Percentiles rank a stretch among this genome's conserved stretches.
Evolutionary conservation across 2,797 vertebrate genomes (phyloP).

Genomic region (Esox masquinongy): DNA sequence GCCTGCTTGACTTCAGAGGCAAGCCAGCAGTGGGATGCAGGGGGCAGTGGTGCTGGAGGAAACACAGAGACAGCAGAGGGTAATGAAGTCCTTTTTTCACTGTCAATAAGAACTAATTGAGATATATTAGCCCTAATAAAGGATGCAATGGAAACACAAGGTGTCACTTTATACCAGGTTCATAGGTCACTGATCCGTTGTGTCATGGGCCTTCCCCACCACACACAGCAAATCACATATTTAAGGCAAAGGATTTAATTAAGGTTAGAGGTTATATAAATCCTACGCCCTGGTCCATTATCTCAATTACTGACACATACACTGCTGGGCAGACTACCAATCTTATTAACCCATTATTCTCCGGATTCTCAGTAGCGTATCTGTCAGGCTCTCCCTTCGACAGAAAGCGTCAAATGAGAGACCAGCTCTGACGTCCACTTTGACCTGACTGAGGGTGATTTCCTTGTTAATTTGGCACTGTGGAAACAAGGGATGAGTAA

Average conservation of each 20-base stretch:
- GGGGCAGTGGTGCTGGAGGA: not conserved
- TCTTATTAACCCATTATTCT: conserved; percentile 84
- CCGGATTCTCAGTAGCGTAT: conserved; percentile 7
- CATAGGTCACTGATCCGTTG: conserved; percentile 76
- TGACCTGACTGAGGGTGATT: conserved; percentile 42
- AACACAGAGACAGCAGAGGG: not conserved
- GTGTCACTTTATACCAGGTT: conserved; percentile 78
- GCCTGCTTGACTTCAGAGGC: no score
- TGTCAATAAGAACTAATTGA: conserved; percentile 49
- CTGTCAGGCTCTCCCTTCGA: not conserved
- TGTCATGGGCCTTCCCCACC: conserved; percentile 75
- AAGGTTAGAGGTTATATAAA: conserved; percentile 52
- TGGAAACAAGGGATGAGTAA: conserved; percentile 35
- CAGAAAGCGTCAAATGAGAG: not conserved
- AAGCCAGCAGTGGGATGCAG: no score
- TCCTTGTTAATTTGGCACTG: conserved; percentile 38
- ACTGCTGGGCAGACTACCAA: conserved; percentile 80
- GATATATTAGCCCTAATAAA: conserved; percentile 55
- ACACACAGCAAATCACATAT: conserved; percentile 83
- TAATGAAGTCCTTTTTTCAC: not conserved
- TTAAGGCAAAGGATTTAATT: conserved; percentile 70
- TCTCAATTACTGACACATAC: conserved; percentile 69
- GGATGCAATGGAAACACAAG: conserved; percentile 44
- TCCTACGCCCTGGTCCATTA: conserved; percentile 51
- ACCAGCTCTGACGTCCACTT: conserved; percentile 35